Base-by-base conservation (phyloP, 2,113 vertebrate species). In the Coptodon rendalli region DNA sequence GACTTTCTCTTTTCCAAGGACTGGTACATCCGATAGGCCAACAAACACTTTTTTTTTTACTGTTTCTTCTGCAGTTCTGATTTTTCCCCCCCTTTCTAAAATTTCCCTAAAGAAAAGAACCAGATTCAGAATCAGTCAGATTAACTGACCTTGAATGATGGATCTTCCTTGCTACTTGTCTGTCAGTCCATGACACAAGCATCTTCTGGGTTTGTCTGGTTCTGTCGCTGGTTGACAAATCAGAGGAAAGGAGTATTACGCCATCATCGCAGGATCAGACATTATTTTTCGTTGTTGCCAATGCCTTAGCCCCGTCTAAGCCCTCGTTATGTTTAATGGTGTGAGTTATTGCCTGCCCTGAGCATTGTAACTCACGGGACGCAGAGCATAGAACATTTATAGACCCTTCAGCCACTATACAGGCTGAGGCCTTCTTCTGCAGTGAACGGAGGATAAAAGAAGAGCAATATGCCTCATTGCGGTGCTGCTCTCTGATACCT, bases 321-420 rank as follows among this genome's bases (percentile, higher is more conserved):
- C 92, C 89, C 93, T 94, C 92, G 92, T 96, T 96, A 95, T 95
- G 94, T 96, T 96, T 97, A 97, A 96, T 96, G 96, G 93, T 89
- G 93, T 95, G 96, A 94, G 94, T 96, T 97, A 97, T 95, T 95
- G 94, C 93, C 89, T 94, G 94, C 93, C 93, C 92, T 89, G 89
- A 94, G 94, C 91, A 80, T 76, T 93, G 93, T 96, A 96, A 96
- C 93, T 96, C 95, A 96, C 82, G 45, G 83, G 86, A 94, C 85
- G 82, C 91, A 87, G 92, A 93, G 89, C 92, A 94, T 94, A 85
- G 92, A 93, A 91, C 94, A 93, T 94, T 95, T 95, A 92, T 93
- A 91, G 92, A 94, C 87, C 92, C 91, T 93, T 94, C 90, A 90
- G 81, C 92, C 50, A 56, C 91, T 89, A 90, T 88, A 91, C 89